Conservation (phyloP, 2,888 invertebrate genomes). For the Sceliomorpha sp. region DNA sequence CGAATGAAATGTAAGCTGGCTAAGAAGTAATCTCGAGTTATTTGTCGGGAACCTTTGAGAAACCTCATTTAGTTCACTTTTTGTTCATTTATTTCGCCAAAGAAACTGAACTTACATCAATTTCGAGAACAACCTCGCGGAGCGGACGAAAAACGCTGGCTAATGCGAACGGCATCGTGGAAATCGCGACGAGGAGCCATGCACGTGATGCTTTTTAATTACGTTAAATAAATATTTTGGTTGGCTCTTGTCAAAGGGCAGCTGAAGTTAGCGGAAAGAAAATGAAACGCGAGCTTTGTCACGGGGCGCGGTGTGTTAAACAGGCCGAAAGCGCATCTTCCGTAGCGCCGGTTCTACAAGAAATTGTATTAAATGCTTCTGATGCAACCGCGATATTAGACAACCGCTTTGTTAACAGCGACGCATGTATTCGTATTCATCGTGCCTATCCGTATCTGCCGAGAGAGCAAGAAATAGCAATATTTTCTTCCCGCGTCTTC, state of each 20-base stretch:
- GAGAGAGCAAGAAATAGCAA: neutral
- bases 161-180: neutral
- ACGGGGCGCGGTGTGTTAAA: no score
- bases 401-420: no score
- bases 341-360: no score
- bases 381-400: no score
- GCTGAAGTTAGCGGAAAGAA: no score
- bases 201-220: neutral
- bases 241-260: no score
- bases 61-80: constrained; percentile 1
- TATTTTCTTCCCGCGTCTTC: neutral
- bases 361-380: no score
- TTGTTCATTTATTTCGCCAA: neutral
- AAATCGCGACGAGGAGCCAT: neutral
- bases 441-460: neutral
- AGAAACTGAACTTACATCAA: constrained; percentile 1
- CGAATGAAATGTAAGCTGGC: constrained; percentile 4
- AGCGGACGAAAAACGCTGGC: neutral
- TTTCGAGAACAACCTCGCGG: neutral
- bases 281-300: no score
- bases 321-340: no score
- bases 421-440: no score
- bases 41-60: constrained; percentile 1
- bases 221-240: no score
- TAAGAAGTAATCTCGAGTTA: constrained; percentile 4